Conservation (phyloP, 2,888 invertebrate species). For the Drosophila suboccidentalis region DNA sequence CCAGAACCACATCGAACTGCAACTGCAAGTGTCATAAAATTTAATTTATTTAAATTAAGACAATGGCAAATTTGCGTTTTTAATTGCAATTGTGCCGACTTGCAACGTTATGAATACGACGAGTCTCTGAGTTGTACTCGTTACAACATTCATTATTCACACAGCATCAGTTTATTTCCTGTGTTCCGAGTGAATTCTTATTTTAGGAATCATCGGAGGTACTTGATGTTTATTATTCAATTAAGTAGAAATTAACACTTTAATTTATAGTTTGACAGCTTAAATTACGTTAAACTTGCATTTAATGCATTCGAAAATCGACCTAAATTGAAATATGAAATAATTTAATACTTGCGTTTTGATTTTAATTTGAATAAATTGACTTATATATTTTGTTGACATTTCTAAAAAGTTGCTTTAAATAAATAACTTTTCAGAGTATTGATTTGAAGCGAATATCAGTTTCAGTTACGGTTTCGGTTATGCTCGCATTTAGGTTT, state of each 20-base stretch:
- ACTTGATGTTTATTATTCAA: neutral
- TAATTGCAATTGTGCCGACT: constrained; percentile 57
- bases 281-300: too few relatives aligned
- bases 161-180: constrained; percentile 25
- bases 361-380: too few relatives aligned
- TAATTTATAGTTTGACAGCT: neutral
- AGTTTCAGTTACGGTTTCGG: too few relatives aligned
- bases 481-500: too few relatives aligned
- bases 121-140: neutral
- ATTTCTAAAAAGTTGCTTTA: too few relatives aligned
- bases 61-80: constrained; percentile 77
- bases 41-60: constrained; percentile 82
- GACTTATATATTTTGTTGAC: too few relatives aligned
- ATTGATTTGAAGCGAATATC: too few relatives aligned
- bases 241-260: neutral
- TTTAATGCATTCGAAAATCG: too few relatives aligned
- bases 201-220: constrained; percentile 4
- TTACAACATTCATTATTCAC: neutral
- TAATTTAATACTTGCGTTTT: too few relatives aligned
- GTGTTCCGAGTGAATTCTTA: constrained; percentile 20
- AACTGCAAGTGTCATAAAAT: constrained; percentile 81
- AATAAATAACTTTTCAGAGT: too few relatives aligned
- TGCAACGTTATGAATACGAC: constrained; percentile 15
- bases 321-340: too few relatives aligned
- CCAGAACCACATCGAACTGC: constrained; percentile 49